Conservation (phyloP, 2,113 vertebrate species). For the Mormyrus iriodes region DNA sequence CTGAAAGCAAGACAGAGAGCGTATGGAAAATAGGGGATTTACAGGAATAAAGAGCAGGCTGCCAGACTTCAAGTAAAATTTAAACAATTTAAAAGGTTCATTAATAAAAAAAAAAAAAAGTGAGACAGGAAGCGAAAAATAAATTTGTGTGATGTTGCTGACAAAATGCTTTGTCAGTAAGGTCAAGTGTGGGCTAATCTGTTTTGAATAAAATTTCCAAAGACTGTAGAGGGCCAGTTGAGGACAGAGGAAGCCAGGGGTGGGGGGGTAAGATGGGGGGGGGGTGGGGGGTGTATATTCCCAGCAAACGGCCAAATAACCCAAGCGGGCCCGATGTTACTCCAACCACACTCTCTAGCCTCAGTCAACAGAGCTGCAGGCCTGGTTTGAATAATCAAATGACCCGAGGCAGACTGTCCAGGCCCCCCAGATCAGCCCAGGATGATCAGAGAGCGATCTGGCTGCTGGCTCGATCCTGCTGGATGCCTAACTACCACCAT, state of each 20-base stretch:
- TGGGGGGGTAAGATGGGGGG: not conserved
- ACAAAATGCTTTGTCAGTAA: not conserved
- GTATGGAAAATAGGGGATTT: not conserved
- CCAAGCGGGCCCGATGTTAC: not conserved
- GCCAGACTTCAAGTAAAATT: not conserved
- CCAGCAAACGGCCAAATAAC: not conserved
- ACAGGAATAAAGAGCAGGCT: not conserved
- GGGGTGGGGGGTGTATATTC: not conserved
- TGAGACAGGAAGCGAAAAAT: not conserved
- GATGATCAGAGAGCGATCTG: not conserved
- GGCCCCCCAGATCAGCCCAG: not conserved
- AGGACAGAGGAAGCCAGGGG: not conserved
- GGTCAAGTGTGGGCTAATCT: not conserved
- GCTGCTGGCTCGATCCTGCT: not conserved
- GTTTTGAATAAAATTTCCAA: not conserved
- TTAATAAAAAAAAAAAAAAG: not conserved
- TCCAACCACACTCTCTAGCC: not conserved
- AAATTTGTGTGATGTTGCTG: not conserved
- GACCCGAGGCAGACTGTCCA: not conserved
- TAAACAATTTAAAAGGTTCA: not conserved
- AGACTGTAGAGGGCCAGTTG: not conserved
- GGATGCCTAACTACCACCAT: not conserved
- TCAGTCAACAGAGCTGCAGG: not conserved
- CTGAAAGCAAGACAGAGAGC: conserved; percentile 1
- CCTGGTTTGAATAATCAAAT: not conserved